Conservation (phyloP, 2,113 vertebrate species). For the Sterrhoptilus dennistouni region DNA sequence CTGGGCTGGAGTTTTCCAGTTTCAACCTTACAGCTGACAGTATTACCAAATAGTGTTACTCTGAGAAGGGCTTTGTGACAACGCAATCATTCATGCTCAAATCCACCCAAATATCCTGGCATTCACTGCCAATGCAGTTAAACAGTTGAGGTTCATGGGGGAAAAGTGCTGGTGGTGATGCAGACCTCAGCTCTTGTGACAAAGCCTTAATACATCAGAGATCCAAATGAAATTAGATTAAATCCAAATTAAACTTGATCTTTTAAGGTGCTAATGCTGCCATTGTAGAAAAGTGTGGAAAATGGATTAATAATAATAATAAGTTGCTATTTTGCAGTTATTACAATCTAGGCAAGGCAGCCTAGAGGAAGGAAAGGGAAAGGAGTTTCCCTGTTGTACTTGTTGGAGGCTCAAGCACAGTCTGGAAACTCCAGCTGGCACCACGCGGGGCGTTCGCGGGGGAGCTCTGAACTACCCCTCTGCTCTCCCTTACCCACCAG, state of each 20-base stretch:
- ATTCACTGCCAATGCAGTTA: background rate
- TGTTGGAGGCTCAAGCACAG: background rate
- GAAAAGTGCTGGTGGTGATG: background rate
- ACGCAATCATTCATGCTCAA: background rate
- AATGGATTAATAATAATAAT: background rate
- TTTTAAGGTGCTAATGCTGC: background rate
- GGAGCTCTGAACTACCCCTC: background rate
- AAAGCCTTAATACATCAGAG: background rate
- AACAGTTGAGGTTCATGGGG: background rate
- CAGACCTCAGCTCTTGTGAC: background rate
- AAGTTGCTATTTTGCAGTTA: background rate
- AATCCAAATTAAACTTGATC: background rate
- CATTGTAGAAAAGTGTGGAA: background rate
- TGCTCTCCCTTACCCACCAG: background rate
- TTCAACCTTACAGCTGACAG: background rate
- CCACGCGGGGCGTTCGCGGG: background rate
- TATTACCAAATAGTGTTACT: background rate
- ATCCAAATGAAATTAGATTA: background rate
- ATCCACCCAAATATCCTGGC: background rate
- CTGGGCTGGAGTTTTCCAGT: background rate
- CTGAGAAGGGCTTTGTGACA: background rate
- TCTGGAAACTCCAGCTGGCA: background rate
- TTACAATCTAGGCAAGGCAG: background rate
- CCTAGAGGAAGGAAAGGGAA: background rate
- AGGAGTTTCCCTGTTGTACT: background rate